These are phyloP conservation scores for Vultur gryphus DNA, from an alignment of 2,797 vertebrate species.

Conservation along the genomic window DNA sequence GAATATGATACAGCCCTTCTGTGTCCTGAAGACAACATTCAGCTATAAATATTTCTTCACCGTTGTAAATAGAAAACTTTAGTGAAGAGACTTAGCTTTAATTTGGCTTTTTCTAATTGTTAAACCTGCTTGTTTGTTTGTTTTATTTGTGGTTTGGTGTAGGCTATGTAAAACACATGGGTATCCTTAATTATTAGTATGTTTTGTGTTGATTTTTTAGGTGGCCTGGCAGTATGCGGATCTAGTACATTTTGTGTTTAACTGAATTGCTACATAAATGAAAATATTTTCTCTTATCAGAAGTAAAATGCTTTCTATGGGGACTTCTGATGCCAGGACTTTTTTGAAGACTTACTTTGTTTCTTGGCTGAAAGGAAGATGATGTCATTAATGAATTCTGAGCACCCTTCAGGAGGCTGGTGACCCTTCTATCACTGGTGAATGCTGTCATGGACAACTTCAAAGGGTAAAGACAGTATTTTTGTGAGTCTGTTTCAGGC, in stretches of 20 bases:
- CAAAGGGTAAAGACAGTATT: constrained; percentile 13
- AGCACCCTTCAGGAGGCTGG: constrained; percentile 13
- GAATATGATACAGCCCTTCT: background rate
- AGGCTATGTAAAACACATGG: background rate
- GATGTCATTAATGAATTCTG: background rate
- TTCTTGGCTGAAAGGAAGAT: constrained; percentile 30
- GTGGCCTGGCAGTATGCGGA: background rate
- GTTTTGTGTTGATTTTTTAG: background rate
- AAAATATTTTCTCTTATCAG: constrained; percentile 46
- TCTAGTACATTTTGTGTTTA: background rate
- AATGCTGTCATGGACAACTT: constrained; percentile 43
- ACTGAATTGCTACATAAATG: background rate
- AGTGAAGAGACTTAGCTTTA: background rate
- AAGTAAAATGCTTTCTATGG: constrained; percentile 42
- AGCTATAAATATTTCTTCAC: background rate
- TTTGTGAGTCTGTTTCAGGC: background rate
- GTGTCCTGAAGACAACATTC: background rate
- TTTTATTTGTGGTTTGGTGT: background rate
- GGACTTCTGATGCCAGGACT: constrained; percentile 3
- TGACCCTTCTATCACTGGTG: constrained; percentile 8
- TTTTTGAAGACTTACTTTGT: background rate
- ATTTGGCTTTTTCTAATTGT: background rate
- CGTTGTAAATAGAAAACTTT: background rate
- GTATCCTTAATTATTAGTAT: background rate
- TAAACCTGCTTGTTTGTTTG: background rate